A percentile compares a stretch with the other conserved stretches of the same genome.
phyloP scores from a whole-genome alignment of 2,113 vertebrate genomes.

The Aptenodytes forsteri region DNA sequence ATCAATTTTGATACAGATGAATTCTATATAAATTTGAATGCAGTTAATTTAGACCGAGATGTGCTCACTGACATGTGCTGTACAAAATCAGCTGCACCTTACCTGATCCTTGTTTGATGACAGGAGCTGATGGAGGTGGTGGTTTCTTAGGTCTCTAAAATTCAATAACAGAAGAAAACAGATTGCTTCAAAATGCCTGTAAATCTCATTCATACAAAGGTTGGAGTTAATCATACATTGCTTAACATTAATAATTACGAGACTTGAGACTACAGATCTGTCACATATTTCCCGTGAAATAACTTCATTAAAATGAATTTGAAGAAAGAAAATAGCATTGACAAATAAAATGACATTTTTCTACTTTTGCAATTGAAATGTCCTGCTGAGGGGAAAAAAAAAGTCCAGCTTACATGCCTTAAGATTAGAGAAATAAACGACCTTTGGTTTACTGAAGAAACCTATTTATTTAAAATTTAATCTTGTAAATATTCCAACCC shows the following conservation, averaged over 20 bases:
- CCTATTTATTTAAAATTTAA: conserved; percentile 56
- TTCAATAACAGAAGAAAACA: conserved; percentile 41
- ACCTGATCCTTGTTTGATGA: conserved; percentile 89
- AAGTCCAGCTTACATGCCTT: background rate
- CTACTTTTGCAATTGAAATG: conserved; percentile 33
- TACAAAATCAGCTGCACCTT: conserved; percentile 51
- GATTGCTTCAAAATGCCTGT: conserved; percentile 13
- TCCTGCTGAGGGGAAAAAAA: background rate
- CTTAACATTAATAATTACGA: background rate
- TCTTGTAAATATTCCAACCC: conserved; percentile 24
- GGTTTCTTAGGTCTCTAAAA: conserved; percentile 98
- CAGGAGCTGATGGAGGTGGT: conserved; percentile 89
- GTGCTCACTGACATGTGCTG: background rate
- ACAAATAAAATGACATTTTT: background rate
- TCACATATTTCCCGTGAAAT: background rate
- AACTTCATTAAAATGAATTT: background rate
- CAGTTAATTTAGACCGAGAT: background rate
- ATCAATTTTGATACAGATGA: background rate
- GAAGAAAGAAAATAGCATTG: background rate
- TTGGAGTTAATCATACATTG: background rate
- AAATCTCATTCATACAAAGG: background rate
- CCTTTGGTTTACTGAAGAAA: background rate
- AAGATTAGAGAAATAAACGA: conserved; percentile 21
- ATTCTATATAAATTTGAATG: background rate
- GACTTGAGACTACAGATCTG: background rate